Percentiles rank a stretch among this genome's conserved stretches.
phyloP scores from a whole-genome alignment of 2,888 invertebrate species.

The Galerucella nymphaeae region DNA sequence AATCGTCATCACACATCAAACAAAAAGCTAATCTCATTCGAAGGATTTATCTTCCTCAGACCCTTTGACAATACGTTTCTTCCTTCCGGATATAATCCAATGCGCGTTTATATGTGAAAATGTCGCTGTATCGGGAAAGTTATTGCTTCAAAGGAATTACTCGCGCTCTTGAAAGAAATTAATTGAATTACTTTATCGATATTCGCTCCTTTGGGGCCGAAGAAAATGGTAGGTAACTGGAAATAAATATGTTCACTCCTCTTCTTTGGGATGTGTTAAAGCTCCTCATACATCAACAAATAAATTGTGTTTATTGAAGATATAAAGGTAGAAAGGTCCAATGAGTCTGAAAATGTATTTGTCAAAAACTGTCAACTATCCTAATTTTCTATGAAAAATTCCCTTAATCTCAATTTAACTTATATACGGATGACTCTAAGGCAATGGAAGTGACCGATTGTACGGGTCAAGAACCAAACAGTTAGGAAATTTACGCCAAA shows the following conservation, averaged over 20 bases:
- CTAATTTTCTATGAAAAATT: too few relatives aligned
- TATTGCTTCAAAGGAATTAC: slow-evolving; percentile 37
- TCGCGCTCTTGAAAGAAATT: slow-evolving; percentile 39
- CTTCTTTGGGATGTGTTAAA: background rate
- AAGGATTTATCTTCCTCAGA: slow-evolving; percentile 43
- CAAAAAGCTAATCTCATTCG: slow-evolving; percentile 45
- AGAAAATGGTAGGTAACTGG: slow-evolving; percentile 21
- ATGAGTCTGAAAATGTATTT: too few relatives aligned
- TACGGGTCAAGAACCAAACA: too few relatives aligned
- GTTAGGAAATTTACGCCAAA: too few relatives aligned
- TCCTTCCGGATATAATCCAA: slow-evolving; percentile 37
- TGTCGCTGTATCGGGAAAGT: slow-evolving; percentile 38
- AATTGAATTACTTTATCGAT: slow-evolving; percentile 42
- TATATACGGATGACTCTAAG: too few relatives aligned
- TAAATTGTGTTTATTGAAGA: too few relatives aligned
- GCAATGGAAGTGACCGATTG: too few relatives aligned
- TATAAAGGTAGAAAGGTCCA: too few relatives aligned
- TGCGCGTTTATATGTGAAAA: slow-evolving; percentile 26
- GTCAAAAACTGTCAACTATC: too few relatives aligned
- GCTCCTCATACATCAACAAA: too few relatives aligned
- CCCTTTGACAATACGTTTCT: slow-evolving; percentile 44
- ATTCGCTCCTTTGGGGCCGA: slow-evolving; percentile 28
- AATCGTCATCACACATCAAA: slow-evolving; percentile 48
- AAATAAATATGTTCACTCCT: slow-evolving; percentile 18
- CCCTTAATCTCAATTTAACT: too few relatives aligned